Evolutionary conservation across 2,888 invertebrate genomes (phyloP).

Genomic region (Xestobium rufovillosum): DNA sequence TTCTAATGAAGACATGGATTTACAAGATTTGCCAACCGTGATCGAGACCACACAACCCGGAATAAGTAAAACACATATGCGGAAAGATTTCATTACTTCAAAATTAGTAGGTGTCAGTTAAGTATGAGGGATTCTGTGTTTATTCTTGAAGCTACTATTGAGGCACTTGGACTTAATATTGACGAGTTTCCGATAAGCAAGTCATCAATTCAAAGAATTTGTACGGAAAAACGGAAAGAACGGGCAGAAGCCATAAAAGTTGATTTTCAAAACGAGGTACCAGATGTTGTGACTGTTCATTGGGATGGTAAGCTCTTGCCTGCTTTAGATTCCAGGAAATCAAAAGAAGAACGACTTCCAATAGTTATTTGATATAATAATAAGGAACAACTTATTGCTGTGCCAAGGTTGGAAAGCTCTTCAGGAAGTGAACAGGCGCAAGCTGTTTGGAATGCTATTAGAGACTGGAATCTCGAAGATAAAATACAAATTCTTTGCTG

Average conservation of each 20-base stretch:
- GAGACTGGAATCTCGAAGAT: slow-evolving; percentile 20
- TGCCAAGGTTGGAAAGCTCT: slow-evolving; percentile 26
- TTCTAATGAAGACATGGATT: slow-evolving; percentile 14
- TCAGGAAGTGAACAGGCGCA: slow-evolving; percentile 23
- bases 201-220: slow-evolving; percentile 29
- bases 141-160: no score
- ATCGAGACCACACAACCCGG: slow-evolving; percentile 8
- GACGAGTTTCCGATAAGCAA: slow-evolving; percentile 29
- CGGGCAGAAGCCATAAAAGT: slow-evolving; percentile 25
- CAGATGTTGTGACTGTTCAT: slow-evolving; percentile 28
- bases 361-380: slow-evolving; percentile 23
- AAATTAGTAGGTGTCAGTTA: no score
- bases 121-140: no score
- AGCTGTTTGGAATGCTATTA: slow-evolving; percentile 23
- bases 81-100: no score
- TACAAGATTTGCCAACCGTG: slow-evolving; percentile 14
- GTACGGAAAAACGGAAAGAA: slow-evolving; percentile 20
- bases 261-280: slow-evolving; percentile 31
- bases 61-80: no score
- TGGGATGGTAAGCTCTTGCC: slow-evolving; percentile 33
- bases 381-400: slow-evolving; percentile 27
- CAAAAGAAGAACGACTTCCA: slow-evolving; percentile 28
- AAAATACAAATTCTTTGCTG: slow-evolving; percentile 14
- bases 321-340: slow-evolving; percentile 22
- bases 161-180: slow-evolving; percentile 20